Conservation (phyloP, 2,797 vertebrate species). For the Harpagifer antarcticus region DNA sequence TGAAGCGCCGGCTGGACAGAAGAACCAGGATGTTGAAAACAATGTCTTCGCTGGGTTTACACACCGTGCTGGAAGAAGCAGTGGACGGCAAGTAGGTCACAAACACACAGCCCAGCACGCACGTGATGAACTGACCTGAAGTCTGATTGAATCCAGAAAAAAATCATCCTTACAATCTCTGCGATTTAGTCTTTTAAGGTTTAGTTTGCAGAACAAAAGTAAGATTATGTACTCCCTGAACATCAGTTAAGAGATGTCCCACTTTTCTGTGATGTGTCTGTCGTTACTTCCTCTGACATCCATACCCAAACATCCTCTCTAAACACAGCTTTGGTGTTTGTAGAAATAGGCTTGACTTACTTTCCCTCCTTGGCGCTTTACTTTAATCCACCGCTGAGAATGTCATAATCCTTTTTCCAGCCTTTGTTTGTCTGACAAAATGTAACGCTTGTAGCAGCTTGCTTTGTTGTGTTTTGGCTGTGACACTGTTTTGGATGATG, state of each 20-base stretch:
- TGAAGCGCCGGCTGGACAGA: constrained; percentile 92
- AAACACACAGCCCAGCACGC: neutral
- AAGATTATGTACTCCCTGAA: neutral
- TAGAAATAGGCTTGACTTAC: constrained; percentile 29
- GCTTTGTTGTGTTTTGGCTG: constrained; percentile 18
- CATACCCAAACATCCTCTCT: constrained; percentile 30
- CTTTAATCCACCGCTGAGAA: constrained; percentile 55
- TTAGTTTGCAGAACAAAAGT: neutral
- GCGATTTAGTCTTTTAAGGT: no score
- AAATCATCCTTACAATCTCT: neutral
- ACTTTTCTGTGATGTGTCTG: constrained; percentile 14
- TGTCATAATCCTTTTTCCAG: constrained; percentile 44
- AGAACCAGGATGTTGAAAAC: constrained; percentile 92
- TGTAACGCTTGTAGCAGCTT: constrained; percentile 18
- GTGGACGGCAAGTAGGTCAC: constrained; percentile 95
- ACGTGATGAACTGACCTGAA: neutral
- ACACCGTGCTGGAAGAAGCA: constrained; percentile 88
- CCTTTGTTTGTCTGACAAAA: constrained; percentile 32
- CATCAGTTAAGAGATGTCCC: neutral
- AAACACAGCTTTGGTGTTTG: constrained; percentile 35
- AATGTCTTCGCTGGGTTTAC: constrained; percentile 88
- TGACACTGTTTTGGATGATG: constrained; percentile 5
- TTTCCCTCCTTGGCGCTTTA: constrained; percentile 20
- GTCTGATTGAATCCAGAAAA: constrained; percentile 10
- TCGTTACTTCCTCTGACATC: constrained; percentile 9